Base-by-base conservation (phyloP, 2,797 vertebrate species). In the Bradypodion pumilum region DNA sequence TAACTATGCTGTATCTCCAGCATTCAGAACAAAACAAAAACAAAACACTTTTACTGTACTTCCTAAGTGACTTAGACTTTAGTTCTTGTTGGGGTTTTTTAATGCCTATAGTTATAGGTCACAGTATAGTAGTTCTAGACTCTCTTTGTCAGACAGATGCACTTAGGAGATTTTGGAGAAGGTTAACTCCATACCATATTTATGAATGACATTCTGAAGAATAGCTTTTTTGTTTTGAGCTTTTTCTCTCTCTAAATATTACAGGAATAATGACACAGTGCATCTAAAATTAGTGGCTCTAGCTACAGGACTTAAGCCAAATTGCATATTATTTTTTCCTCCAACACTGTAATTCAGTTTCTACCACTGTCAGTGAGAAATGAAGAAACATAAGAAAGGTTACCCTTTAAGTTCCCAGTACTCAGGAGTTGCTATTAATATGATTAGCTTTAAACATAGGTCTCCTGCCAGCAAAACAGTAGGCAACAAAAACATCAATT, bases 381-480 rank as follows among this genome's bases (percentile, higher is more conserved):
- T 25, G 78, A 2, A 15, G 83, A 81, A 70, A 82, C 1, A 1
- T 60, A 80, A 60, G 5, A 0, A 12, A 21, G 83, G 80, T 75
- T 89, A 69, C 21, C 80, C 80, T 84, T 79, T 35, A 88, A 80
- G 65, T 83, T 74, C 59, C 76, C 35, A 40, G 73, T 85, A 76
- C 74, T 81, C 74, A 62, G 21, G 66, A 76, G 74, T 77, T 72
- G 65, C 66, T 77, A 85, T 85, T 85, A 85, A 81, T 85, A 85
- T 85, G 84, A 85, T 85, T 81, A 85, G 74, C 79, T 85, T 85
- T 81, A 85, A 85, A 85, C 73, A 85, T 52, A 81, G 84, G 74
- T 77, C 73, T 78, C 68, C 68, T 19, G 7, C 59, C 56, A 77
- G 73, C 74, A 59, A 85, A 85, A 81, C 65, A 81, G 74, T 60